A percentile compares a stretch with the other conserved stretches of the same genome.
phyloP scores from a whole-genome alignment of 2,888 invertebrate species.

The Drosophila sordidula region DNA sequence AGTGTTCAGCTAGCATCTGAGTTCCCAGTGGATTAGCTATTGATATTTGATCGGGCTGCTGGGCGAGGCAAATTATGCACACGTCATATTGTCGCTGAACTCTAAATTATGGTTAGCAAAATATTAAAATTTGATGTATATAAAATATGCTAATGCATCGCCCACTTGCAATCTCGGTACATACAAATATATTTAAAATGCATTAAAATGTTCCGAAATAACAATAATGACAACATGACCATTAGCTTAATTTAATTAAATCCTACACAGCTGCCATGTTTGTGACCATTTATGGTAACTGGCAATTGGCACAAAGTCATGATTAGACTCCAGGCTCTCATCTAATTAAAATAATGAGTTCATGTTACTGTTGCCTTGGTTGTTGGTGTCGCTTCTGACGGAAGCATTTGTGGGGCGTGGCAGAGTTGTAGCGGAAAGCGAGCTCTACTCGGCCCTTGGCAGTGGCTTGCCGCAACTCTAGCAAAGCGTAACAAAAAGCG shows the following conservation, averaged over 20 bases:
- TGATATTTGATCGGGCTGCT: constrained; percentile 56
- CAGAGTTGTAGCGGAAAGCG: constrained; percentile 25
- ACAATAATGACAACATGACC: constrained; percentile 29
- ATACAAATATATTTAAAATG: constrained; percentile 51
- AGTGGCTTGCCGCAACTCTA: constrained; percentile 18
- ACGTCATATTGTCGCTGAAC: constrained; percentile 5
- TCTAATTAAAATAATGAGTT: constrained; percentile 74
- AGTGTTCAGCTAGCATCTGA: constrained; percentile 20
- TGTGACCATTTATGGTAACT: constrained; percentile 17
- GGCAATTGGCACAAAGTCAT: constrained; percentile 15
- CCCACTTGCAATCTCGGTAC: neutral
- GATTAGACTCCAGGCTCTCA: constrained; percentile 26
- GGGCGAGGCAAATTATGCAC: constrained; percentile 27
- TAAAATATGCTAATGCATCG: constrained; percentile 5
- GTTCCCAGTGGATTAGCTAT: constrained; percentile 48
- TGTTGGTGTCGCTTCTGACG: constrained; percentile 23
- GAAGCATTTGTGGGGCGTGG: constrained; percentile 67
- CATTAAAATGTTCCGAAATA: constrained; percentile 33
- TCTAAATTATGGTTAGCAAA: constrained; percentile 25
- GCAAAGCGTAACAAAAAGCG: constrained; percentile 69
- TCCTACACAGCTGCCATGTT: constrained; percentile 17
- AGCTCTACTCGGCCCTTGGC: constrained; percentile 24
- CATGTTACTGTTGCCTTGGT: constrained; percentile 22
- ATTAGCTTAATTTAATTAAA: constrained; percentile 65
- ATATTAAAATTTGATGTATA: constrained; percentile 1